These are phyloP conservation scores for Kuschelorhynchus macadamiae DNA, from an alignment of 2,888 invertebrate genomes.

Conservation along the genomic window DNA sequence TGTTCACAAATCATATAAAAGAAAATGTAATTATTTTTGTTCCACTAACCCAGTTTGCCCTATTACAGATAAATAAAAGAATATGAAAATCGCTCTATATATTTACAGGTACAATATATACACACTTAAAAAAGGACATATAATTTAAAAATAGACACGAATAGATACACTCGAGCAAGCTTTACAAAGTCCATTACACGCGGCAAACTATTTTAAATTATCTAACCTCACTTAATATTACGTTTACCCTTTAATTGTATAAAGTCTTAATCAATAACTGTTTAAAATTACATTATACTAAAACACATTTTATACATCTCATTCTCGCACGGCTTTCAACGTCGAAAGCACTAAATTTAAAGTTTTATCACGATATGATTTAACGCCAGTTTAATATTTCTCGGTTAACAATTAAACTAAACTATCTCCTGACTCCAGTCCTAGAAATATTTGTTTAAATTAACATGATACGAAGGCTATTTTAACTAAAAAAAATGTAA, in stretches of 20 bases:
- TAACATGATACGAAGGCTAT: too few relatives aligned
- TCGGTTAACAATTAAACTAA: too few relatives aligned
- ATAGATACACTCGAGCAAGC: conserved; percentile 26
- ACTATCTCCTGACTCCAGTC: too few relatives aligned
- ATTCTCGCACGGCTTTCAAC: conserved; percentile 9
- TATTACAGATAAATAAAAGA: too few relatives aligned
- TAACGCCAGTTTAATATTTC: too few relatives aligned
- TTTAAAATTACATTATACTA: conserved; percentile 14
- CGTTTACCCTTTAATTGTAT: conserved; percentile 6
- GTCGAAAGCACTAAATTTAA: background rate
- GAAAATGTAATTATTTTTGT: too few relatives aligned
- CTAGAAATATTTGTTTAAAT: too few relatives aligned
- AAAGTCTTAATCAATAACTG: conserved; percentile 17
- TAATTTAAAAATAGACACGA: conserved; percentile 53
- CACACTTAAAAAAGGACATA: conserved; percentile 58
- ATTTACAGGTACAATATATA: conserved; percentile 55
- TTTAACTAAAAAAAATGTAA: too few relatives aligned
- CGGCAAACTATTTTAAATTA: conserved; percentile 29
- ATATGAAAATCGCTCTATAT: conserved; percentile 41
- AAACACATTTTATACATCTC: conserved; percentile 25
- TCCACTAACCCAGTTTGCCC: too few relatives aligned
- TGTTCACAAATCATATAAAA: too few relatives aligned
- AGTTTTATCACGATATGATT: too few relatives aligned
- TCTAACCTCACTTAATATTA: conserved; percentile 21
- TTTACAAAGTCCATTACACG: conserved; percentile 34